Evolutionary conservation across 2,888 invertebrate species (phyloP).

Genomic region (Epinotia ramella): DNA sequence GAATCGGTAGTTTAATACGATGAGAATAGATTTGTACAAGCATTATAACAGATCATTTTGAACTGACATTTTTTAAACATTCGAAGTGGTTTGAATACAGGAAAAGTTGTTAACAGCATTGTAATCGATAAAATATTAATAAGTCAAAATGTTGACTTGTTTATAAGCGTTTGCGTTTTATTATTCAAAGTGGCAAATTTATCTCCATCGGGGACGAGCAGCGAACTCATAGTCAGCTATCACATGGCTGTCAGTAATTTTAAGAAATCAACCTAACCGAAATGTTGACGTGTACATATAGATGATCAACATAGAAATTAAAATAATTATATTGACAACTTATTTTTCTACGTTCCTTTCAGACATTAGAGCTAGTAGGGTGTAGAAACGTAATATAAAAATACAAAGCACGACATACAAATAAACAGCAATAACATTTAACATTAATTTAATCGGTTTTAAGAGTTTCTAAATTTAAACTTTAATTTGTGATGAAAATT

Average conservation of each 20-base stretch:
- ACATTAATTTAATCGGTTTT: conserved; percentile 37
- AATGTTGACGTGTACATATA: conserved; percentile 85
- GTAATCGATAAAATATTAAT: neutral
- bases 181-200: conserved; percentile 61
- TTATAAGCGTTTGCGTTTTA: neutral
- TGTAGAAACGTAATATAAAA: conserved; percentile 54
- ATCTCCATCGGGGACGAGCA: conserved; percentile 77
- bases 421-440: conserved; percentile 39
- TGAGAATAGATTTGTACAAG: no score
- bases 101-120: no score
- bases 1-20: neutral
- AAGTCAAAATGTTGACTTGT: neutral
- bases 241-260: conserved; percentile 85
- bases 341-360: conserved; percentile 84
- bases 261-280: conserved; percentile 80
- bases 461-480: conserved; percentile 61
- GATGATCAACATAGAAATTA: conserved; percentile 82
- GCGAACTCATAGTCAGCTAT: conserved; percentile 84
- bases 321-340: conserved; percentile 81
- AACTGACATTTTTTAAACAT: no score
- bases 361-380: conserved; percentile 66
- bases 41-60: no score
- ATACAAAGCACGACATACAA: conserved; percentile 32
- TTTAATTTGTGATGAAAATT: conserved; percentile 70
- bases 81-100: no score